Percentiles rank a stretch among this genome's conserved stretches.
These are phyloP conservation scores for Prunella fulvescens DNA, from an alignment of 2,113 vertebrate species.

Conservation along the genomic window DNA sequence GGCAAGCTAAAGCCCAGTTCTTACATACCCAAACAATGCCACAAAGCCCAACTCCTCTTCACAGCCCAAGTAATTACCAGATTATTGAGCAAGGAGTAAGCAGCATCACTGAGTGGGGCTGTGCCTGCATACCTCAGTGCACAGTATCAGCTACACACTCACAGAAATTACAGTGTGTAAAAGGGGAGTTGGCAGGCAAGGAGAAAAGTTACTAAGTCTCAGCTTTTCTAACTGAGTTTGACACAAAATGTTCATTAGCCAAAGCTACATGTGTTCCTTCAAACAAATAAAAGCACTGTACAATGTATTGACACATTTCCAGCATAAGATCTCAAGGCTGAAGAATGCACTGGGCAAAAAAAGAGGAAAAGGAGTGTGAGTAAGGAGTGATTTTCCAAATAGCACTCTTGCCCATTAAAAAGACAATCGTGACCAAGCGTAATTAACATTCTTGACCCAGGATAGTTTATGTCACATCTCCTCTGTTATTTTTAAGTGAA, in stretches of 20 bases:
- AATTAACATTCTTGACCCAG: slow-evolving; percentile 12
- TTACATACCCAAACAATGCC: not conserved
- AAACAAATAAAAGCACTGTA: not conserved
- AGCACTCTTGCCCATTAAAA: not conserved
- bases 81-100: not conserved
- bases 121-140: not conserved
- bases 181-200: not conserved
- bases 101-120: not conserved
- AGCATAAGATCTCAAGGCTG: not conserved
- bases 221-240: not conserved
- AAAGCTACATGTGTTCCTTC: not conserved
- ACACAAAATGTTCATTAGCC: not conserved
- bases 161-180: not conserved
- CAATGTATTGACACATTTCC: not conserved
- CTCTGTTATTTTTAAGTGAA: not conserved
- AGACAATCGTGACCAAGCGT: not conserved
- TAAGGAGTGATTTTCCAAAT: not conserved
- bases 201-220: not conserved
- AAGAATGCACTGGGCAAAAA: not conserved
- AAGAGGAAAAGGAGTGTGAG: not conserved
- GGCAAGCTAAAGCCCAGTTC: not conserved
- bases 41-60: not conserved
- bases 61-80: not conserved
- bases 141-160: not conserved
- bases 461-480: not conserved